Evolutionary conservation across 2,113 vertebrate genomes (phyloP).

Genomic region (Pantherophis guttatus): DNA sequence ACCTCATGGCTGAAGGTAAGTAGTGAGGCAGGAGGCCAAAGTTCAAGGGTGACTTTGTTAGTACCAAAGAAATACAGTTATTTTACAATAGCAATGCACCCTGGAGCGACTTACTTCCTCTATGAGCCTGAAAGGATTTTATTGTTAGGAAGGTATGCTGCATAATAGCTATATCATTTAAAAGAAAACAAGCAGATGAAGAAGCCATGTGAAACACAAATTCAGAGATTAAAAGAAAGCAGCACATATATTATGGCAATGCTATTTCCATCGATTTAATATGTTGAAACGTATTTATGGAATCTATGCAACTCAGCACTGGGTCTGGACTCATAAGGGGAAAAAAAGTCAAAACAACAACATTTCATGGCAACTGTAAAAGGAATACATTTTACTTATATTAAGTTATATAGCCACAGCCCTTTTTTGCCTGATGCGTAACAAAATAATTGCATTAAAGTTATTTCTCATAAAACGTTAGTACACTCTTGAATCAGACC

Average conservation of each 20-base stretch:
- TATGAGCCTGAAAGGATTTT: constrained; percentile 36
- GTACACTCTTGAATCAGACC: neutral
- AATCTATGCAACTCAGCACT: neutral
- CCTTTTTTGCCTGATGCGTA: neutral
- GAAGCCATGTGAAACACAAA: neutral
- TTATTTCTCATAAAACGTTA: neutral
- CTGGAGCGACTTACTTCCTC: neutral
- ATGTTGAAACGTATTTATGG: neutral
- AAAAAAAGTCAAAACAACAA: neutral
- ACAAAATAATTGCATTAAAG: neutral
- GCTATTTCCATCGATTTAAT: neutral
- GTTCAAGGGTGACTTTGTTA: constrained; percentile 66
- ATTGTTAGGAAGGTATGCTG: constrained; percentile 24
- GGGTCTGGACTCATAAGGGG: neutral
- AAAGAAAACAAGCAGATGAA: constrained; percentile 4
- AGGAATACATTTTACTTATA: neutral
- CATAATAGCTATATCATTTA: constrained; percentile 13
- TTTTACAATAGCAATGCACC: constrained; percentile 34
- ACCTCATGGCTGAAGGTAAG: constrained; percentile 51
- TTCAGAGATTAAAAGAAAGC: neutral
- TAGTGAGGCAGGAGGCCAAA: constrained; percentile 45
- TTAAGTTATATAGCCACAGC: neutral
- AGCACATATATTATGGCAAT: neutral
- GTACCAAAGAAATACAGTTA: constrained; percentile 49
- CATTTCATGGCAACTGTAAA: neutral